phyloP scores from a whole-genome alignment of 2,888 invertebrate species.

The Ormyrus nitidulus region DNA sequence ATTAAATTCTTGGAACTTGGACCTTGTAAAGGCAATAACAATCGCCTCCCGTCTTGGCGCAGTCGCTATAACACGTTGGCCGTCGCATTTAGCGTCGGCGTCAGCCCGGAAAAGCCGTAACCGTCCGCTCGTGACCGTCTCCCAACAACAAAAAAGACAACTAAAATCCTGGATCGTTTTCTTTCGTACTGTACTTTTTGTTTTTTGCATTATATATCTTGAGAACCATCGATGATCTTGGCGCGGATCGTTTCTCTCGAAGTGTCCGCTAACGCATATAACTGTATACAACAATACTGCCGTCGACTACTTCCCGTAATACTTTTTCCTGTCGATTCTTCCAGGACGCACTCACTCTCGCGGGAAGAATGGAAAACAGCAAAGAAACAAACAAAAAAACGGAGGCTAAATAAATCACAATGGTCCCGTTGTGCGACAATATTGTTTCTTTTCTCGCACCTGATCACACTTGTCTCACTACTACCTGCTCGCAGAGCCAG shows the following conservation, averaged over 20 bases:
- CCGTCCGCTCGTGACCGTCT: too few species aligned
- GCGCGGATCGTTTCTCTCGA: not conserved
- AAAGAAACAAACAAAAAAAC: not conserved
- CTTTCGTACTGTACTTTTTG: not conserved
- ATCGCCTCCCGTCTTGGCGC: too few species aligned
- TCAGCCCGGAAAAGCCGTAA: too few species aligned
- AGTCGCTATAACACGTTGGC: too few species aligned
- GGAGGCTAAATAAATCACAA: constrained; percentile 18
- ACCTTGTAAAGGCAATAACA: constrained; percentile 22
- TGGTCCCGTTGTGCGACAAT: constrained; percentile 37
- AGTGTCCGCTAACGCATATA: not conserved
- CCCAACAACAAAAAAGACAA: too few species aligned
- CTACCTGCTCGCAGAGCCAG: constrained; percentile 17
- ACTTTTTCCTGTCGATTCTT: constrained; percentile 15
- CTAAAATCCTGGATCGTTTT: not conserved
- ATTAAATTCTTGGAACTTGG: constrained; percentile 50
- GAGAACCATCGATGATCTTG: not conserved
- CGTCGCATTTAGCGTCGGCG: too few species aligned
- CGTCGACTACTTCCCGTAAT: constrained; percentile 32
- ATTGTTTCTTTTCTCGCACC: constrained; percentile 24
- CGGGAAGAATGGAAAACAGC: too few species aligned
- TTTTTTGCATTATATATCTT: not conserved
- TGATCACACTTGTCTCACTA: not conserved
- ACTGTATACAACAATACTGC: constrained; percentile 40
- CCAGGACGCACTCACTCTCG: too few species aligned